Percentiles rank a stretch among this genome's conserved stretches.
Conservation (phyloP, 2,888 invertebrate species). For the Agonum fuliginosum region DNA sequence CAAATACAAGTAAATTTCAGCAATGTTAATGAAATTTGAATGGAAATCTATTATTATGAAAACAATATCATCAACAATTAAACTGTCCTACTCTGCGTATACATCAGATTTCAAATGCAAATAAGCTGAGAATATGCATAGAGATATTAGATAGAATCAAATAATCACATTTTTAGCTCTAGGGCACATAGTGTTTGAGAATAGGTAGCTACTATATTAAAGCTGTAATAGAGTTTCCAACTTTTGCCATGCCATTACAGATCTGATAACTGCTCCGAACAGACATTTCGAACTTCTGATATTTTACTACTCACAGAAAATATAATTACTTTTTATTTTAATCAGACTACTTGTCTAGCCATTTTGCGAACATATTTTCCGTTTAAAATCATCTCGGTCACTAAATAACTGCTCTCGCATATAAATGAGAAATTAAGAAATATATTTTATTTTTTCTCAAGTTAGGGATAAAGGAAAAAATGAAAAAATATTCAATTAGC, state of each 20-base stretch:
- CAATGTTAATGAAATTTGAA: too few relatives aligned
- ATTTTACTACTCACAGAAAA: neutral
- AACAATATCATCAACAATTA: too few relatives aligned
- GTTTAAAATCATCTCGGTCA: too few relatives aligned
- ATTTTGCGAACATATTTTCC: too few relatives aligned
- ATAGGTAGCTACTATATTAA: conserved; percentile 33
- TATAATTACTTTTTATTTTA: conserved; percentile 14
- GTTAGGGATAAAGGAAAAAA: conserved; percentile 11
- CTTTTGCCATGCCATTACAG: conserved; percentile 31
- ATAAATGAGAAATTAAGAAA: conserved; percentile 28
- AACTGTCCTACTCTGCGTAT: too few relatives aligned
- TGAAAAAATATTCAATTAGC: conserved; percentile 47
- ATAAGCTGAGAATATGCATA: conserved; percentile 30
- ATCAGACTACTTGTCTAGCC: too few relatives aligned
- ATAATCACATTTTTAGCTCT: conserved; percentile 49
- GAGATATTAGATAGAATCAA: conserved; percentile 36
- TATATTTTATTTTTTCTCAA: conserved; percentile 6
- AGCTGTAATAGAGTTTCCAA: conserved; percentile 42
- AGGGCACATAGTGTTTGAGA: conserved; percentile 24
- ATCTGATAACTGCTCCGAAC: conserved; percentile 33
- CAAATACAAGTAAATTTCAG: too few relatives aligned
- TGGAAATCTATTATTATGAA: too few relatives aligned
- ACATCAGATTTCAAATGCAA: conserved; percentile 21
- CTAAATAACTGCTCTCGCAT: too few relatives aligned
- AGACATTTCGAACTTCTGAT: conserved; percentile 41